Conservation (phyloP, 2,888 invertebrate species). For the Neria commutata region DNA sequence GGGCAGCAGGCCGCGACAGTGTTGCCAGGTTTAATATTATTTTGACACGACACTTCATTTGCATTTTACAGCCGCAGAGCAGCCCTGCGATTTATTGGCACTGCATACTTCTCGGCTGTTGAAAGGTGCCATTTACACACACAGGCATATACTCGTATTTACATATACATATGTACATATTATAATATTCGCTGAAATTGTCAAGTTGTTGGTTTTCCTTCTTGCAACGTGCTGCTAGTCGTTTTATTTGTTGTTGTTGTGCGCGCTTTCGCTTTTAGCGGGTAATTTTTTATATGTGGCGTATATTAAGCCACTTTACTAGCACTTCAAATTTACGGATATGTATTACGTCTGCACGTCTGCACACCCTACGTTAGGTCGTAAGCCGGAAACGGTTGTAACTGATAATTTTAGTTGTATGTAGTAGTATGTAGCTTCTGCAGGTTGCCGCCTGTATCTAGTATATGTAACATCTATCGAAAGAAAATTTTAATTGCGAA, state of each 20-base stretch:
- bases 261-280: neutral
- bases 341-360: too few relatives aligned
- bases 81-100: conserved; percentile 3
- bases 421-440: too few relatives aligned
- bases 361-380: too few relatives aligned
- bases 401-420: too few relatives aligned
- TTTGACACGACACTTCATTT: conserved; percentile 7
- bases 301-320: too few relatives aligned
- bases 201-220: neutral
- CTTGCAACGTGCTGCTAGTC: neutral
- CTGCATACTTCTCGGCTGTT: neutral
- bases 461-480: too few relatives aligned
- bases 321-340: too few relatives aligned
- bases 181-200: neutral
- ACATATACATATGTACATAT: neutral
- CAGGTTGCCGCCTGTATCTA: too few relatives aligned
- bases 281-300: too few relatives aligned
- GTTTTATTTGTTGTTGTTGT: neutral
- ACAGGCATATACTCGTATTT: neutral
- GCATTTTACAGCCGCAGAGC: neutral
- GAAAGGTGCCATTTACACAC: neutral
- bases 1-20: too few relatives aligned
- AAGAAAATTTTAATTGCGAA: too few relatives aligned
- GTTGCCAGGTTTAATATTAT: neutral
- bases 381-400: too few relatives aligned